A percentile compares a stretch with the other conserved stretches of the same genome.
phyloP scores from a whole-genome alignment of 2,113 vertebrate genomes.

The Bubo bubo region DNA sequence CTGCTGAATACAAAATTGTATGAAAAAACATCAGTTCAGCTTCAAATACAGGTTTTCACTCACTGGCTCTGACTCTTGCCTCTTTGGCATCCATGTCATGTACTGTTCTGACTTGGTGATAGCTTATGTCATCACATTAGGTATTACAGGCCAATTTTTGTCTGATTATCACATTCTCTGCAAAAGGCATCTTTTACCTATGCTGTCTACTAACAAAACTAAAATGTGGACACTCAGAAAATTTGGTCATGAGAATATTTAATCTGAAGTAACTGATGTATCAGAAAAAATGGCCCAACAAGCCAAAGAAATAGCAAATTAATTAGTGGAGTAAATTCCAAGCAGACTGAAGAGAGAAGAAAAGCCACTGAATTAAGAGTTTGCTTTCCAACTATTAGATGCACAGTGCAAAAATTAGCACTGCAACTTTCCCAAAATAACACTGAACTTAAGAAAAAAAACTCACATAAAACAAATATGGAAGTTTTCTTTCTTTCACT shows the following conservation, averaged over 20 bases:
- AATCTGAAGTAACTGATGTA: neutral
- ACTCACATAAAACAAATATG: accelerated
- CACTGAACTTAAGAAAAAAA: neutral
- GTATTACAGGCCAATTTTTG: neutral
- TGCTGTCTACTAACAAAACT: neutral
- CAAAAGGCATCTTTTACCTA: neutral
- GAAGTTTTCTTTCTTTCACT: neutral
- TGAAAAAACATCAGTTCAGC: neutral
- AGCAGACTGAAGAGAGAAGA: neutral
- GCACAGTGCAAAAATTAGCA: neutral
- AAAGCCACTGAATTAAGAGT: neutral
- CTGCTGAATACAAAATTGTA: neutral
- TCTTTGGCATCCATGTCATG: accelerated
- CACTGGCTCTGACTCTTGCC: neutral
- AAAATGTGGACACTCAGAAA: neutral
- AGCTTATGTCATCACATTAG: neutral
- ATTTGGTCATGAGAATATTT: neutral
- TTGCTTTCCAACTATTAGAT: neutral
- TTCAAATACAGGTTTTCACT: neutral
- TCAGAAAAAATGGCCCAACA: neutral
- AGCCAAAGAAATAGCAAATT: neutral
- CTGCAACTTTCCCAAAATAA: neutral
- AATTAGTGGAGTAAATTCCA: neutral
- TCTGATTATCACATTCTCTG: neutral
- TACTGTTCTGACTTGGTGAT: neutral